Evolutionary conservation across 2,113 vertebrate genomes (phyloP).

Genomic region (Psittacara wagleri): DNA sequence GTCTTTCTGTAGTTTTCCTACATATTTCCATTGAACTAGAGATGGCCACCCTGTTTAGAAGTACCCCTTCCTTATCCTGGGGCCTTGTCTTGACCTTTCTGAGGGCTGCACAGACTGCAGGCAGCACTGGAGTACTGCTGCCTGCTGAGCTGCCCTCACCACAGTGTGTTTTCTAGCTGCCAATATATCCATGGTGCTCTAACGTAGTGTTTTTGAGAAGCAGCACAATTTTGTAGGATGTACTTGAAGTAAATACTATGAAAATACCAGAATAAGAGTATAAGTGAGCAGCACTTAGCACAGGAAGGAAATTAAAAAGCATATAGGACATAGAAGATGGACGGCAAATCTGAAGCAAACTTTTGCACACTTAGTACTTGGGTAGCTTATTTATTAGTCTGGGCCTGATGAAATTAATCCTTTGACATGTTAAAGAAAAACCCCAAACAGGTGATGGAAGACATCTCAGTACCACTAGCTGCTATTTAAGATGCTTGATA

Average conservation of each 20-base stretch:
- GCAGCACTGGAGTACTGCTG: background rate
- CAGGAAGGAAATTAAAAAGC: background rate
- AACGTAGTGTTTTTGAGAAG: background rate
- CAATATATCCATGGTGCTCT: accelerated
- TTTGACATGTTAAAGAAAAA: background rate
- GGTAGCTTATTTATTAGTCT: background rate
- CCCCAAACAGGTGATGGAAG: background rate
- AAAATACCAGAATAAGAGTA: background rate
- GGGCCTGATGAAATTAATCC: background rate
- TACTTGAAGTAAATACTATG: background rate
- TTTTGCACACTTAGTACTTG: background rate
- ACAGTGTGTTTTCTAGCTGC: background rate
- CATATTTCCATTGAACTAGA: accelerated
- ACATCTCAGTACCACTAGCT: background rate
- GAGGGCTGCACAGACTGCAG: background rate
- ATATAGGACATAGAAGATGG: accelerated
- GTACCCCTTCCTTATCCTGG: background rate
- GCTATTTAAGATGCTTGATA: background rate
- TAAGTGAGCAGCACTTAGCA: background rate
- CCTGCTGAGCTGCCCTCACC: accelerated
- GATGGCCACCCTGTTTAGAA: too few relatives aligned
- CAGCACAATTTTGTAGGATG: background rate
- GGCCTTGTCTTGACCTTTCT: background rate
- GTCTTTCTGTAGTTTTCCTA: background rate
- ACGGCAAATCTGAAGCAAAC: background rate